Percentiles rank a stretch among this genome's conserved stretches.
These are phyloP conservation scores for Cirrhinus molitorella DNA, from an alignment of 2,797 vertebrate genomes.

Conservation along the genomic window DNA sequence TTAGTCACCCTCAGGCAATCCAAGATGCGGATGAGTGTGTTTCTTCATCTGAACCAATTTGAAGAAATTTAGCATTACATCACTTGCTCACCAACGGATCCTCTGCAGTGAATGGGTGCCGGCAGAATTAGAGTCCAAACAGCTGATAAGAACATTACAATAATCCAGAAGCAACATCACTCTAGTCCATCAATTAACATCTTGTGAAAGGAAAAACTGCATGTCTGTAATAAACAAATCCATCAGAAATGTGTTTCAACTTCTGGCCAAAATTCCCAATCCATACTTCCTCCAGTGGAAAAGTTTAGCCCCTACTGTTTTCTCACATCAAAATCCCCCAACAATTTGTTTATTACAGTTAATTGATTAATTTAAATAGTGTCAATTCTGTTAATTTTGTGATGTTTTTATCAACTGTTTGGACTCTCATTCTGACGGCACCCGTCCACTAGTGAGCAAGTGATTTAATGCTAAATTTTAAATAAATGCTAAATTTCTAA, in stretches of 20 bases:
- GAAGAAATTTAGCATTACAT: neutral
- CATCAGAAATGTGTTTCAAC: neutral
- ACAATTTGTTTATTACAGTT: too few species aligned
- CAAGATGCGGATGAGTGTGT: neutral
- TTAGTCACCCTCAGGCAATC: neutral
- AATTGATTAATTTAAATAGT: too few species aligned
- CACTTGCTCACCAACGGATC: neutral
- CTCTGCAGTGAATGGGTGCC: neutral
- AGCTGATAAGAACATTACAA: neutral
- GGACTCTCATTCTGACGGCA: neutral
- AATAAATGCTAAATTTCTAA: neutral
- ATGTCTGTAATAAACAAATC: neutral
- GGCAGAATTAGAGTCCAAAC: neutral
- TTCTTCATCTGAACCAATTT: neutral
- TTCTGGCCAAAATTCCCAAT: neutral
- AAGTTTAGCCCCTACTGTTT: neutral
- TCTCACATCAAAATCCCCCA: neutral
- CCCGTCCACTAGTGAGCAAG: too few species aligned
- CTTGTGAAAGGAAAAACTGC: neutral
- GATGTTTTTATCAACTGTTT: neutral
- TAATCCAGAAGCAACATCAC: neutral
- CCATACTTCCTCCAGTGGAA: neutral
- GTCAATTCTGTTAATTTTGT: neutral
- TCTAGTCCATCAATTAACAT: neutral
- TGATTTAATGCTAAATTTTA: neutral